phyloP scores from a whole-genome alignment of 2,888 invertebrate genomes.

The Molorchus minor region DNA sequence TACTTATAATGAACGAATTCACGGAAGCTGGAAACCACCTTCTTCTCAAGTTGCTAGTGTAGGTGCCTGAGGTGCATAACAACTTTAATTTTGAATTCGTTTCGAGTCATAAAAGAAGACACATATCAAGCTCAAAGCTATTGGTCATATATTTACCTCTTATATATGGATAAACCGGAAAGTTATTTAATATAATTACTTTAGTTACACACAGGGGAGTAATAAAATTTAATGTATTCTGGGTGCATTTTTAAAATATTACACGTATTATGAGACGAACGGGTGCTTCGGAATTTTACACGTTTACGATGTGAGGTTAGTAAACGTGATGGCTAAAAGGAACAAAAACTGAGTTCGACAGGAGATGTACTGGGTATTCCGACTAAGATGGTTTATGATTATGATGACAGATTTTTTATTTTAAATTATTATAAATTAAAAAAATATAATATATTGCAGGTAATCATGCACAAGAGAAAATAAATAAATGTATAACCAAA shows the following conservation, averaged over 20 bases:
- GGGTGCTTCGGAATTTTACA: conserved; percentile 1
- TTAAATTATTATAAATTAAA: too few relatives aligned
- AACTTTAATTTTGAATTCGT: conserved; percentile 22
- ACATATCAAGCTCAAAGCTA: conserved; percentile 11
- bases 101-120: conserved; percentile 18
- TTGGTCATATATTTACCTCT: not conserved
- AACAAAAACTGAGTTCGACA: not conserved
- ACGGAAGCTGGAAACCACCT: conserved; percentile 19
- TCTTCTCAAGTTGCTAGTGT: conserved; percentile 4
- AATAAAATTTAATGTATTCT: conserved; percentile 20
- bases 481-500: too few relatives aligned
- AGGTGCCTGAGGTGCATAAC: not conserved
- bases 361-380: too few relatives aligned
- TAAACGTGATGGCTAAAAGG: not conserved
- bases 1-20: conserved; percentile 5
- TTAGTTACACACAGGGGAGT: conserved; percentile 17
- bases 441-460: too few relatives aligned
- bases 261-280: not conserved
- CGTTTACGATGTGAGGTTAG: not conserved
- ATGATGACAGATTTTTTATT: too few relatives aligned
- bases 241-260: conserved; percentile 2
- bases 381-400: too few relatives aligned
- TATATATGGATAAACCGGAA: conserved; percentile 8
- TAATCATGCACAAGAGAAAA: too few relatives aligned
- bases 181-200: conserved; percentile 24